phyloP scores from a whole-genome alignment of 2,113 vertebrate species.

The Pachycephala philippinensis region DNA sequence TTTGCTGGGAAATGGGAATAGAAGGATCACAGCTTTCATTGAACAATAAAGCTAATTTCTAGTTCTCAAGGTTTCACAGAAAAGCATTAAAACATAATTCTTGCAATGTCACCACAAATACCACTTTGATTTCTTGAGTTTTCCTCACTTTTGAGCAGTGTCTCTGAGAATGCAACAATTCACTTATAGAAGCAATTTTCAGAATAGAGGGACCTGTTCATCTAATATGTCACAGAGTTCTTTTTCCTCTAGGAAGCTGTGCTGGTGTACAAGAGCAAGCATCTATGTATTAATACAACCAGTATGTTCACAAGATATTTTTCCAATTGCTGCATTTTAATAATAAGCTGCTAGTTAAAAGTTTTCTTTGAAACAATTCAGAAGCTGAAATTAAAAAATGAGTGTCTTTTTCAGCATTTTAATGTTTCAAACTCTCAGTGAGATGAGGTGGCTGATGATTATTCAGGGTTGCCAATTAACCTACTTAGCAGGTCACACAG shows the following conservation, averaged over 20 bases:
- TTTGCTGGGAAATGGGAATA: background rate
- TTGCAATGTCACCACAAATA: background rate
- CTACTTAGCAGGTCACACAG: constrained; percentile 57
- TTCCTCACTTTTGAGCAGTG: background rate
- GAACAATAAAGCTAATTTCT: background rate
- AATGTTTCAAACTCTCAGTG: background rate
- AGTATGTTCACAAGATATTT: background rate
- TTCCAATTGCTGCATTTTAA: background rate
- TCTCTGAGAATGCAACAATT: background rate
- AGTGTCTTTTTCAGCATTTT: background rate
- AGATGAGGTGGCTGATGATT: constrained; percentile 27
- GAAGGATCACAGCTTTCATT: background rate
- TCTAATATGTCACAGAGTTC: background rate
- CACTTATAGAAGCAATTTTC: background rate
- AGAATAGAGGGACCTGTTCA: background rate
- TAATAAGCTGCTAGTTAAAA: background rate
- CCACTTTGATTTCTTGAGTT: background rate
- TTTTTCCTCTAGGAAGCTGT: background rate
- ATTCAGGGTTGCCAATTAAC: constrained; percentile 60
- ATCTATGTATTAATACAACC: background rate
- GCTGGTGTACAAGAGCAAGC: background rate
- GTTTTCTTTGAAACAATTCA: background rate
- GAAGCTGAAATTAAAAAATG: background rate
- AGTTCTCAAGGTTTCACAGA: background rate
- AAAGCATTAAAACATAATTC: background rate